Conservation (phyloP, 2,797 vertebrate genomes). For the Poliocrania exsul region DNA sequence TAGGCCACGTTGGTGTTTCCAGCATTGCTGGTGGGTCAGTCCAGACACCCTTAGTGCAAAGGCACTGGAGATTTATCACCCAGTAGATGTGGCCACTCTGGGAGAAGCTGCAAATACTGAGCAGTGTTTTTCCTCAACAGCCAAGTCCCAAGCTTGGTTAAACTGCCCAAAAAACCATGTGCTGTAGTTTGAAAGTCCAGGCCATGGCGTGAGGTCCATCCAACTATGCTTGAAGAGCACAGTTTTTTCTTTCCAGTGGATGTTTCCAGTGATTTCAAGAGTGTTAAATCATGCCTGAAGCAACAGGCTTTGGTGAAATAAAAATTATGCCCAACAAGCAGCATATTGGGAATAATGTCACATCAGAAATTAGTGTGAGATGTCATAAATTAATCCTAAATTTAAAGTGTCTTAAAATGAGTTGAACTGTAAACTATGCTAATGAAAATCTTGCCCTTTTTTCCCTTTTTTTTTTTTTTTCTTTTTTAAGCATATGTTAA, state of each 20-base stretch:
- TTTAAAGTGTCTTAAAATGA: neutral
- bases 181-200: neutral
- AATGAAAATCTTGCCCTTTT: neutral
- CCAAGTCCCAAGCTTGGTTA: neutral
- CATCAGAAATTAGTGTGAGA: neutral
- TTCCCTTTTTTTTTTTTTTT: neutral
- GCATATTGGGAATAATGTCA: neutral
- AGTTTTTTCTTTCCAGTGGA: neutral
- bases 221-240: neutral
- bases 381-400: neutral
- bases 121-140: neutral
- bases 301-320: neutral
- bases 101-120: neutral
- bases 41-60: neutral
- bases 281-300: neutral
- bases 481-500: neutral
- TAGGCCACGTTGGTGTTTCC: neutral
- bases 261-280: neutral
- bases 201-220: neutral
- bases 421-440: neutral
- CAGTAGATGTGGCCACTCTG: too few species aligned
- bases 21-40: fast-evolving
- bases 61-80: neutral
- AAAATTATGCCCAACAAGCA: neutral
- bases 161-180: neutral